Evolutionary conservation across 2,113 vertebrate species (phyloP), one percentile per base, ranked within the genome.

Genomic region (Paramormyrops kingsleyae): DNA sequence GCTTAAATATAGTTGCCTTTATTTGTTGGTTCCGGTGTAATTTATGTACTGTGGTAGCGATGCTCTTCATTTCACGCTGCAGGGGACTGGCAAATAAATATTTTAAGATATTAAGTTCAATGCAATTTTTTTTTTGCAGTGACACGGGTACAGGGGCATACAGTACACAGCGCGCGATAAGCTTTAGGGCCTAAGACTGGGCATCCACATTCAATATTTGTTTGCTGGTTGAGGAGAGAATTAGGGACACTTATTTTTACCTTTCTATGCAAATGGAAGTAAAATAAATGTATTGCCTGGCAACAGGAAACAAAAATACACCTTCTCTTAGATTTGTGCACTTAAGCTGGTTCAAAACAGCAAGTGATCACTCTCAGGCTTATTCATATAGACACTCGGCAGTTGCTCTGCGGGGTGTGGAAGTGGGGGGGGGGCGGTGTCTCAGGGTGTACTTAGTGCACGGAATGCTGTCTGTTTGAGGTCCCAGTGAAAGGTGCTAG

Each of bases 71-170:
- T 92, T 92, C 87, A 42, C 39, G 89, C 52, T 88, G 56, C 87
- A 83, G 47, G 24, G 83, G 88, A 47, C 80, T n/a, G 88, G 88
- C 0, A 31, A 87, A 87, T 85, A 88, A 91, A 88, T 88, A 87
- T 91, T 91, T 90, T 27, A 87, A 39, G 74, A 59, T 87, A 87
- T 74, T 66, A 84, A 5, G 19, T 88, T 39, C 91, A 88, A 90
- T 83, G 62, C 84, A 19, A 70, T 92, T 89, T 86, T 90, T 89
- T 93, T 0, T 12, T 88, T 74, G 91, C 92, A 87, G 53, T 62
- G 56, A 44, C 84, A 53, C 24, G 12, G 49, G 84, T 53, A 27
- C 27, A 52, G 35, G 31, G 17, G 39, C 56, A 12, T 46, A 46
- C 27, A 35, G 5, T 46, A 46, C 27, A 35, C 13, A 17, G 27